Conservation (phyloP, 30 jellyfish, hydroid and myxozoan species). For the Turritopsis rubra region DNA sequence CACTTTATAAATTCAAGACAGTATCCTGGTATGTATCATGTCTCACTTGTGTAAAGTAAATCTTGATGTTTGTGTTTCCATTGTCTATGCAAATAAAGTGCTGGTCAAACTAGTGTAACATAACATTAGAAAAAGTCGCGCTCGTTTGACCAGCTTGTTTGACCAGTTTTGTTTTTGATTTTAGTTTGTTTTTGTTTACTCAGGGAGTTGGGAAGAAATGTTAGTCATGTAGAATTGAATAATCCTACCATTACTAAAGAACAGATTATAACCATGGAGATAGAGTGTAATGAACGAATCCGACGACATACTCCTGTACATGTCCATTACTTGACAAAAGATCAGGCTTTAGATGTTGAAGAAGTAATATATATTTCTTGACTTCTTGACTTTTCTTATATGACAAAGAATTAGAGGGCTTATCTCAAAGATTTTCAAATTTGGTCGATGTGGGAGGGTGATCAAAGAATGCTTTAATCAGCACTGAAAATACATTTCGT, state of each 20-base stretch:
- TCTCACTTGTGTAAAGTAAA: neutral
- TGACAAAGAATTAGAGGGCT: neutral
- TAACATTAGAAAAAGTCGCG: too few relatives aligned
- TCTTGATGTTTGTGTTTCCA: neutral
- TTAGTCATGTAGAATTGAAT: constrained; percentile 54
- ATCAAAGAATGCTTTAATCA: too few relatives aligned
- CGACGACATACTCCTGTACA: constrained; percentile 43
- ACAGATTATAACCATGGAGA: constrained; percentile 56
- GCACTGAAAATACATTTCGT: too few relatives aligned
- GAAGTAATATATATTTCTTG: constrained; percentile 31
- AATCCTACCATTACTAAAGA: constrained; percentile 55
- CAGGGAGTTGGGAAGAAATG: constrained; percentile 35
- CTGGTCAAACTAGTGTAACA: too few relatives aligned
- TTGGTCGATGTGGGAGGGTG: too few relatives aligned
- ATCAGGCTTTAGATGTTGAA: constrained; percentile 67
- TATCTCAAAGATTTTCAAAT: too few relatives aligned
- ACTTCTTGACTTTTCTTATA: neutral
- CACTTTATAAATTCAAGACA: constrained; percentile 60
- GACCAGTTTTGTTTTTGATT: neutral
- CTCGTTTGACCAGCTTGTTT: neutral
- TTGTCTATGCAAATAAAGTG: neutral
- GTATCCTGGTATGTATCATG: constrained; percentile 62
- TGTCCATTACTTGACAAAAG: constrained; percentile 69
- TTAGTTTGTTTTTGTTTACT: constrained; percentile 1
- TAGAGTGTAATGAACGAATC: constrained; percentile 52